Conservation (phyloP, 2,888 invertebrate species). For the Acleris sparsana region DNA sequence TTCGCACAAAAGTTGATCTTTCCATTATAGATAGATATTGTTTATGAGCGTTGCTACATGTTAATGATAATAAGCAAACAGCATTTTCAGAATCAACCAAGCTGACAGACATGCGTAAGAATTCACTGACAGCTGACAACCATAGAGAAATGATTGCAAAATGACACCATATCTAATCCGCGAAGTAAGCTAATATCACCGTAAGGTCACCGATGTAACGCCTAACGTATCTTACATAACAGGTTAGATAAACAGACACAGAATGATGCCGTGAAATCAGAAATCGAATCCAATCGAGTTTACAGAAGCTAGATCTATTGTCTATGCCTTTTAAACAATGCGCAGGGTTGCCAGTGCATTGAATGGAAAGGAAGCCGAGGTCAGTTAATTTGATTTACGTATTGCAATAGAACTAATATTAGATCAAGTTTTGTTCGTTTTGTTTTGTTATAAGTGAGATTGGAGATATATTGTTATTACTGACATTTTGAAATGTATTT, state of each 20-base stretch:
- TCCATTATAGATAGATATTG: too few relatives aligned
- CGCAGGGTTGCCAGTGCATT: constrained; percentile 9
- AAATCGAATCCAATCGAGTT: constrained; percentile 45
- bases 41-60: too few relatives aligned
- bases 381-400: constrained; percentile 11
- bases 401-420: constrained; percentile 5
- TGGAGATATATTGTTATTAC: too few relatives aligned
- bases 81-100: background rate
- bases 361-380: constrained; percentile 19
- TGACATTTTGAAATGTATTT: too few relatives aligned
- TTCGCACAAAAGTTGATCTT: too few relatives aligned
- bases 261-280: constrained; percentile 60
- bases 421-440: background rate
- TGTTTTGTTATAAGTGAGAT: background rate
- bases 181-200: constrained; percentile 49
- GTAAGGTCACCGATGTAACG: constrained; percentile 47
- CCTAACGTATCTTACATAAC: constrained; percentile 57
- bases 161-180: constrained; percentile 58
- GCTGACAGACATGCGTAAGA: constrained; percentile 41
- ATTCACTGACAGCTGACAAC: constrained; percentile 50
- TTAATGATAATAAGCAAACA: too few relatives aligned
- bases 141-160: constrained; percentile 57
- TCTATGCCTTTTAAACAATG: constrained; percentile 10
- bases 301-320: constrained; percentile 50
- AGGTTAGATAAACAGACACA: constrained; percentile 63